Conservation (phyloP, 2,888 invertebrate species). For the Mesoligia furuncula region DNA sequence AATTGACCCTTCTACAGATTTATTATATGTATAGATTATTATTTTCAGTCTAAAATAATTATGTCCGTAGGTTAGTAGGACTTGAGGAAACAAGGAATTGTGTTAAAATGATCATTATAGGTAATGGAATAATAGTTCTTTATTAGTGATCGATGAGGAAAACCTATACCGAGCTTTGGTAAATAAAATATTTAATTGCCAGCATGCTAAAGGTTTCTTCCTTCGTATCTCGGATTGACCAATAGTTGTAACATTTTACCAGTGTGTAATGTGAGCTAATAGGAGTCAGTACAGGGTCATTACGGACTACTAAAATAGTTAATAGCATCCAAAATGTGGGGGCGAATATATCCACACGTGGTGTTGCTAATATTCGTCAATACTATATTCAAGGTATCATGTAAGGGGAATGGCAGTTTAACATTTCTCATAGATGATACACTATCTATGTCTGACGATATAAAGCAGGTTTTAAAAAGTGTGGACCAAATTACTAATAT, state of each 20-base stretch:
- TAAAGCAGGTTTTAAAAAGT: slow-evolving; percentile 60
- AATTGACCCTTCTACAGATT: too few relatives aligned
- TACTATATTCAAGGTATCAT: slow-evolving; percentile 52
- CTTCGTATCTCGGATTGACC: too few relatives aligned
- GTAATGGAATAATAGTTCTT: too few relatives aligned
- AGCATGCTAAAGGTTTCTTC: too few relatives aligned
- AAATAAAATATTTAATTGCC: too few relatives aligned
- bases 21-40: too few relatives aligned
- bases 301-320: neutral
- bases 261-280: neutral
- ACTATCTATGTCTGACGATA: slow-evolving; percentile 65
- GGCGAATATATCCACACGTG: slow-evolving; percentile 24
- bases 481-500: slow-evolving; percentile 64
- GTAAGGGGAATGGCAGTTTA: slow-evolving; percentile 64
- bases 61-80: too few relatives aligned
- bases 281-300: neutral
- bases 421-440: slow-evolving; percentile 73
- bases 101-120: too few relatives aligned
- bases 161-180: too few relatives aligned
- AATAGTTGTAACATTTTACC: neutral
- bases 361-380: slow-evolving; percentile 40
- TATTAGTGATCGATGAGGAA: too few relatives aligned
- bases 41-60: too few relatives aligned
- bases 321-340: slow-evolving; percentile 40
- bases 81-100: too few relatives aligned